A percentile compares a stretch with the other conserved stretches of the same genome.
Conservation (phyloP, 2,113 vertebrate species). For the Talpa occidentalis region DNA sequence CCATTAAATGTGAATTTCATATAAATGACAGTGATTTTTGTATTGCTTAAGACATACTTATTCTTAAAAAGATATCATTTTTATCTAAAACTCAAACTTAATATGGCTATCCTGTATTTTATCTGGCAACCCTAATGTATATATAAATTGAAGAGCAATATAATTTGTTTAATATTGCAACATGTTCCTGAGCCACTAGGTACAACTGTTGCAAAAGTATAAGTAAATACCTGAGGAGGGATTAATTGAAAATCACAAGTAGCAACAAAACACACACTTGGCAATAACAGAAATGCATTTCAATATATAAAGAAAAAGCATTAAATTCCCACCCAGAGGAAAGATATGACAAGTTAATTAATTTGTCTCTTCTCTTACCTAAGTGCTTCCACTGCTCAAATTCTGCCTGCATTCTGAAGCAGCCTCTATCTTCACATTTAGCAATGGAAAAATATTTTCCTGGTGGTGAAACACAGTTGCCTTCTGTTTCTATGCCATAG, state of each 20-base stretch:
- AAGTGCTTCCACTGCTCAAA: background rate
- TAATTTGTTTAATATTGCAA: background rate
- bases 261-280: slow-evolving; percentile 22
- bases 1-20: slow-evolving; percentile 14
- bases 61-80: background rate
- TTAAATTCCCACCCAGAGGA: slow-evolving; percentile 12
- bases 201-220: background rate
- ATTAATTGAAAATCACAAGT: background rate
- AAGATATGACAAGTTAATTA: slow-evolving; percentile 12
- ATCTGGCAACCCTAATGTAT: background rate
- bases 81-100: slow-evolving; percentile 43
- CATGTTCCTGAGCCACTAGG: background rate
- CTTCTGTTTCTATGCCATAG: background rate
- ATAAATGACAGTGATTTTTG: background rate
- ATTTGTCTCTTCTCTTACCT: slow-evolving; percentile 3
- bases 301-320: background rate
- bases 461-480: background rate
- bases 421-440: background rate
- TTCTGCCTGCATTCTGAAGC: background rate
- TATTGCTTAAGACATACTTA: background rate
- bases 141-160: background rate
- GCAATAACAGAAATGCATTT: background rate
- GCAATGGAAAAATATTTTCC: background rate
- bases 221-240: background rate
- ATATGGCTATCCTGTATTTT: background rate